Percentiles rank a stretch among this genome's conserved stretches.
Evolutionary conservation across 1,140 invertebrate species (phyloP).

Genomic region (Wasmannia auropunctata): DNA sequence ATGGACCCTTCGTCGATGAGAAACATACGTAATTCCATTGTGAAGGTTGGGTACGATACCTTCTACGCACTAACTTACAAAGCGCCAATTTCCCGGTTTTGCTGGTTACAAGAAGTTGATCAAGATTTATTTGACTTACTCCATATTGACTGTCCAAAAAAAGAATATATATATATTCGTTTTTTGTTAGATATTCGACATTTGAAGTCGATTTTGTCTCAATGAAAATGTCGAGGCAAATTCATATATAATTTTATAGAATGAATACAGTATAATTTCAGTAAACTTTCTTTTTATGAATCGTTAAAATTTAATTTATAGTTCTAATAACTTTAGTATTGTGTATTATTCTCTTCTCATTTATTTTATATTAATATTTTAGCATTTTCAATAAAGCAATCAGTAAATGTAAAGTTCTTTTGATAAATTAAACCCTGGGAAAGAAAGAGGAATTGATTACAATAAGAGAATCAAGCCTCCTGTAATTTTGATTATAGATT

Average conservation of each 20-base stretch:
- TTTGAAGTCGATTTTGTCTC: background rate
- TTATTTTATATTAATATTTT: background rate
- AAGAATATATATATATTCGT: background rate
- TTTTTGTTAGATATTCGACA: background rate
- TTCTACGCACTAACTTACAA: conserved; percentile 4
- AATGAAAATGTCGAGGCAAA: background rate
- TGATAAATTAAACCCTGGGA: background rate
- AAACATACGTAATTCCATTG: background rate
- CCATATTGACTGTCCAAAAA: background rate
- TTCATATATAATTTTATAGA: background rate
- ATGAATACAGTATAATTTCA: background rate
- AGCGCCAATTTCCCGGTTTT: background rate
- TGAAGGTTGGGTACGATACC: background rate
- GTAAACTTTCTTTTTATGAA: background rate
- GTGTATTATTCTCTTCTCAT: background rate
- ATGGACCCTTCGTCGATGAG: background rate
- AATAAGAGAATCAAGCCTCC: background rate
- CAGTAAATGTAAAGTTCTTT: background rate
- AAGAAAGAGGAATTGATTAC: background rate
- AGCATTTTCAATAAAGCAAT: background rate
- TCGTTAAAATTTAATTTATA: background rate
- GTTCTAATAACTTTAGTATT: background rate
- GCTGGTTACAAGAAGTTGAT: background rate
- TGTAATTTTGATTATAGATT: background rate
- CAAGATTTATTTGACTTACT: conserved; percentile 22